phyloP scores from a whole-genome alignment of 2,113 vertebrate genomes.

The Garra rufa region DNA sequence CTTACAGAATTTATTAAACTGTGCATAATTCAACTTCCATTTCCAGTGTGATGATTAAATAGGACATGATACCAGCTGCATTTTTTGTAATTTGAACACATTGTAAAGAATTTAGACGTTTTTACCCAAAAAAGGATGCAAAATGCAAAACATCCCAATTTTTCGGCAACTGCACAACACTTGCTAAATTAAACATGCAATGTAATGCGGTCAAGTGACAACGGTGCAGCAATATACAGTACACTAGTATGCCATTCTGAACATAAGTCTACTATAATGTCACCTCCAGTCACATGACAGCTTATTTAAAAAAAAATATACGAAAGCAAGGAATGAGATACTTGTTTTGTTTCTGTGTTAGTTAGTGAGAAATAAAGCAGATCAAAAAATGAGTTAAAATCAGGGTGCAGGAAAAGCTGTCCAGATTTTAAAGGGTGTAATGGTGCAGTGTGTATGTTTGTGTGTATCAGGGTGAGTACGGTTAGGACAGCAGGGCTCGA shows the following conservation, averaged over 20 bases:
- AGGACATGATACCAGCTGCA: background rate
- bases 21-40: background rate
- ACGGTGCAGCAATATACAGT: background rate
- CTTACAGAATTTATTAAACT: background rate
- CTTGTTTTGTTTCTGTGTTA: background rate
- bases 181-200: conserved; percentile 9
- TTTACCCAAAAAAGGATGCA: background rate
- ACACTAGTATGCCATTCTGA: background rate
- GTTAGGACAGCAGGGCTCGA: conserved; percentile 35
- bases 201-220: background rate
- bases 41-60: background rate
- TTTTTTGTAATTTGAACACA: background rate
- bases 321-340: background rate
- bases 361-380: background rate
- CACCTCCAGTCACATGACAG: background rate
- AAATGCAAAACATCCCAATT: background rate
- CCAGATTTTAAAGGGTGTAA: conserved; percentile 72
- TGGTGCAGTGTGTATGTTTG: conserved; percentile 60
- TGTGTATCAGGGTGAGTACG: conserved; percentile 44
- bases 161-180: background rate
- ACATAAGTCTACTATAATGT: background rate
- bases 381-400: conserved; percentile 40
- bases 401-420: conserved; percentile 70
- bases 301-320: background rate
- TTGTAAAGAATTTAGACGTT: background rate